Evolutionary conservation across 2,888 invertebrate species (phyloP).

Genomic region (Caenorhabditis parvicauda): DNA sequence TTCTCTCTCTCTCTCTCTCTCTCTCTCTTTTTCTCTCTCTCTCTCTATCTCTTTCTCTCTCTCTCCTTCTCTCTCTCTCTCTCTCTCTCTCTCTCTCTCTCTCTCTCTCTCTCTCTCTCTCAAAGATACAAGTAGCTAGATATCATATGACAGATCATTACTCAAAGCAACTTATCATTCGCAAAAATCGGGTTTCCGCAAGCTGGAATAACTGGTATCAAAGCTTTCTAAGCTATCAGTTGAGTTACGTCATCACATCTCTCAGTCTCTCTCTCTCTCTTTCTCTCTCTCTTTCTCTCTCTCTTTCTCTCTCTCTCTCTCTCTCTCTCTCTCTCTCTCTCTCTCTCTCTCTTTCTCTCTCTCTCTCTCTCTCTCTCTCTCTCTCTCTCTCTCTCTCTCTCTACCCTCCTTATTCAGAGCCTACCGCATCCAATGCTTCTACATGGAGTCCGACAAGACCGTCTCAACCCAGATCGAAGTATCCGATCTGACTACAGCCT

Average conservation of each 20-base stretch:
- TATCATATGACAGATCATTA: too few relatives aligned
- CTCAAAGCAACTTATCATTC: too few relatives aligned
- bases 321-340: neutral
- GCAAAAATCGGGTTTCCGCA: too few relatives aligned
- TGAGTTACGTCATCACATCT: too few relatives aligned
- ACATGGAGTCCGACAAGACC: slow-evolving; percentile 60
- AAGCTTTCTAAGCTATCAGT: too few relatives aligned
- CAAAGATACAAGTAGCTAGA: too few relatives aligned
- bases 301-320: neutral
- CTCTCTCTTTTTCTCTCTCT: neutral
- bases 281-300: neutral
- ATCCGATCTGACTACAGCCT: slow-evolving; percentile 57
- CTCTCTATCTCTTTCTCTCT: slow-evolving; percentile 50
- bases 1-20: neutral
- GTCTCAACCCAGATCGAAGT: slow-evolving; percentile 54
- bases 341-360: neutral
- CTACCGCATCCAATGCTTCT: slow-evolving; percentile 60
- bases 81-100: neutral
- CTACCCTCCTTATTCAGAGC: slow-evolving; percentile 27
- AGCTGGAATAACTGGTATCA: too few relatives aligned
- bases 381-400: neutral
- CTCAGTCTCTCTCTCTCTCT: neutral
- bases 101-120: neutral
- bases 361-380: slow-evolving; percentile 11
- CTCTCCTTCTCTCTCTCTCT: slow-evolving; percentile 50